phyloP scores from a whole-genome alignment of 1,140 invertebrate genomes.

The Agrypnia vestita region DNA sequence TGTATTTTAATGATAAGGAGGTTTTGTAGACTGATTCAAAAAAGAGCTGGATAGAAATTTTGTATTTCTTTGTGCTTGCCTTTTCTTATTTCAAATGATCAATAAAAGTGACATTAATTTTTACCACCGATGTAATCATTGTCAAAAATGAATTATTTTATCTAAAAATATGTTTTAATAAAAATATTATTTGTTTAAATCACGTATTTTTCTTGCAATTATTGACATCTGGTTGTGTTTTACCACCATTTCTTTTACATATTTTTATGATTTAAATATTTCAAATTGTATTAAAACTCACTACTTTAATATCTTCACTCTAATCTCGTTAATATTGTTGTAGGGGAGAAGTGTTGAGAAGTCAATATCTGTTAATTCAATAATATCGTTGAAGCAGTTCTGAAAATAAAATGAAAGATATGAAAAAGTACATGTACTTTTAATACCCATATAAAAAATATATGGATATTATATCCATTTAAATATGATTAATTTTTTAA shows the following conservation, averaged over 20 bases:
- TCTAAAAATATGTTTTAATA: slow-evolving; percentile 47
- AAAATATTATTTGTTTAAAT: slow-evolving; percentile 51
- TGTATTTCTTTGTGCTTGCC: slow-evolving; percentile 49
- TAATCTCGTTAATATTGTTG: too few species aligned
- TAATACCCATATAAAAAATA: too few species aligned
- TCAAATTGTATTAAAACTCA: too few species aligned
- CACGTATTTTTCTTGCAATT: slow-evolving; percentile 3
- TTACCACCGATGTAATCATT: slow-evolving; percentile 45
- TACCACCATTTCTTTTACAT: background rate
- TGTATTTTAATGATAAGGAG: slow-evolving; percentile 47
- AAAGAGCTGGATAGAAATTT: slow-evolving; percentile 40
- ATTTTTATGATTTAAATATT: background rate
- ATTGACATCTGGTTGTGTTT: background rate
- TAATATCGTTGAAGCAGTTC: too few species aligned
- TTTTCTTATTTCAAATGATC: slow-evolving; percentile 47
- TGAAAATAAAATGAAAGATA: too few species aligned
- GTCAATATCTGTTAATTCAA: too few species aligned
- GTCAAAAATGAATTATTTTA: slow-evolving; percentile 47
- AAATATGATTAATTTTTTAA: too few species aligned
- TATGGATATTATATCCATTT: too few species aligned
- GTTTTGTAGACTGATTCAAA: slow-evolving; percentile 48
- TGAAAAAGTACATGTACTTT: too few species aligned
- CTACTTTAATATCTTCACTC: too few species aligned
- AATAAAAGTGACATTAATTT: slow-evolving; percentile 49
- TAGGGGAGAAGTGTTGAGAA: too few species aligned